Evolutionary conservation across 2,113 vertebrate species (phyloP), one percentile per base, ranked within the genome.

Genomic region (Poicephalus meyeri): DNA sequence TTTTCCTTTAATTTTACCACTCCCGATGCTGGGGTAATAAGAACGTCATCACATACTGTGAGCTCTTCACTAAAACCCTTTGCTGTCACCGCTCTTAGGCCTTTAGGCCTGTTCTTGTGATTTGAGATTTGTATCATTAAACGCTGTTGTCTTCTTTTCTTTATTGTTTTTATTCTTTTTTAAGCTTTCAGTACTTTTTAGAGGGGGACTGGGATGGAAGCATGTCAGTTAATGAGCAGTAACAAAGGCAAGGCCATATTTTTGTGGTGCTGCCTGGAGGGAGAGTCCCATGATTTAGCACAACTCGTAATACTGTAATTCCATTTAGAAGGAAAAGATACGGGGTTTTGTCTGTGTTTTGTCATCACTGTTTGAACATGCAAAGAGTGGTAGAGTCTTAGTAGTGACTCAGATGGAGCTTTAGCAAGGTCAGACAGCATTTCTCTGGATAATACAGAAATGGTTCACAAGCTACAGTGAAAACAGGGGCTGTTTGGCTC

Each of bases 1-100:
- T 95, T 91, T 95, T 83, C 26, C 17, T 94, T 74, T 88, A 63
- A 77, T 91, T 93, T 91, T 87, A 47, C 82, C 64, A 37, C 21
- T 96, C 16, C 64, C 63, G 79, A 70, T 78, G 58, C 35, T 71
- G 88, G 26, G n/a, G 76, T 91, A 96, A 35, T 88, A 93, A 86
- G 71, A 86, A 74, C 35, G 53, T 86, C 63, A 74, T 80, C n/a
- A 13, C 42, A 83, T 83, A 73, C 64, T 83, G 49, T 20, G 71
- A 86, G 53, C 35, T 83, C 26, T 52, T 82, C 31, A 16, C 55
- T 64, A 44, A 91, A 86, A 39, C 35, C 47, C 42, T 37, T 33
- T 88, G 50, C 64, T 93, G 49, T 89, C 60, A 31, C 55, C 74
- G 1, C 86, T 79, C 41, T 91, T 53, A 63, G 79, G 79, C 95